phyloP scores from a whole-genome alignment of 2,888 invertebrate genomes.

The Nebria salina region DNA sequence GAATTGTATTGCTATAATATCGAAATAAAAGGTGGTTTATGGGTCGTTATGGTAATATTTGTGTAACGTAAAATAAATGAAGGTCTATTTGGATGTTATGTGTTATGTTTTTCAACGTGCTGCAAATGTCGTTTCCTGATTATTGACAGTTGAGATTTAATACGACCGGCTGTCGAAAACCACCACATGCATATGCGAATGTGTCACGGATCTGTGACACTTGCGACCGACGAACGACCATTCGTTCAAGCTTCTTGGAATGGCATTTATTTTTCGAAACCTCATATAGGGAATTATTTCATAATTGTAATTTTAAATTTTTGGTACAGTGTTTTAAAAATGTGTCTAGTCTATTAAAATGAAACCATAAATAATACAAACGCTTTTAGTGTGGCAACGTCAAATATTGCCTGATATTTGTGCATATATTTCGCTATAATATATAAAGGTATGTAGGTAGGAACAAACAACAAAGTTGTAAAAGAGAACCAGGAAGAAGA shows the following conservation, averaged over 20 bases:
- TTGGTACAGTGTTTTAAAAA: neutral
- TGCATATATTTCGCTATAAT: neutral
- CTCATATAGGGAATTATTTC: no score
- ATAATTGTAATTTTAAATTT: no score
- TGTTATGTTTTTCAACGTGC: neutral
- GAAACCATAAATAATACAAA: neutral
- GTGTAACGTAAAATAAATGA: neutral
- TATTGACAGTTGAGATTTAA: slow-evolving; percentile 1
- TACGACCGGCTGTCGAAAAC: neutral
- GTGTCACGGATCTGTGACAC: neutral
- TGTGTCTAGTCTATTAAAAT: neutral
- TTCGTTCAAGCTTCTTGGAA: neutral
- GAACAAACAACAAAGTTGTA: neutral
- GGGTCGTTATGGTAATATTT: no score
- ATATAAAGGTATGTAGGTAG: neutral
- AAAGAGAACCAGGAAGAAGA: neutral
- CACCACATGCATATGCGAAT: neutral
- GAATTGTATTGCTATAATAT: no score
- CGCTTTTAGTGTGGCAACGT: neutral
- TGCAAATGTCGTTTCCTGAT: neutral
- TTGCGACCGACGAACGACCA: neutral
- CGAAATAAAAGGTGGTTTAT: no score
- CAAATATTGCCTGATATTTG: neutral
- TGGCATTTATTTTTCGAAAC: neutral
- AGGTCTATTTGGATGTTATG: neutral